phyloP scores from a whole-genome alignment of 2,797 vertebrate species.

The Argya squamiceps region DNA sequence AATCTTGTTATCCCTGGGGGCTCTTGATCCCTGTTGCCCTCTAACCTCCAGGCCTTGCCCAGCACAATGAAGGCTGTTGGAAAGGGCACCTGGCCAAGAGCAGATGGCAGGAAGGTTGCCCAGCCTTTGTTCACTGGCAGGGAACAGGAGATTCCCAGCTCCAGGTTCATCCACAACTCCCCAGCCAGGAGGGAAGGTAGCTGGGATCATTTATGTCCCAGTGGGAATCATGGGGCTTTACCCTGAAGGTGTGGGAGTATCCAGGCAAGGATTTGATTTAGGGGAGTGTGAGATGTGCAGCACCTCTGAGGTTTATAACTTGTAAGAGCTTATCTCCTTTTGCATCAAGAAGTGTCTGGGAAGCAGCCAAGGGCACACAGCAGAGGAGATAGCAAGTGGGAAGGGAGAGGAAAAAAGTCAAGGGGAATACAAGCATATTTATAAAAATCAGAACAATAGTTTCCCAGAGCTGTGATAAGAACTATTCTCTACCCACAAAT shows the following conservation, averaged over 20 bases:
- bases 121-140: not conserved
- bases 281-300: not conserved
- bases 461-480: slow-evolving; percentile 40
- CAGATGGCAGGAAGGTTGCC: not conserved
- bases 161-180: not conserved
- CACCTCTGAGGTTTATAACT: slow-evolving; percentile 8
- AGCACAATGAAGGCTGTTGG: not conserved
- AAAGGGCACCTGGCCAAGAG: slow-evolving; percentile 9
- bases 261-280: not conserved
- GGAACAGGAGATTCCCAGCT: not conserved
- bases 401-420: slow-evolving; percentile 56
- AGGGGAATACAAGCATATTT: slow-evolving; percentile 53
- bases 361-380: slow-evolving; percentile 53
- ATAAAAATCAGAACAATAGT: slow-evolving; percentile 65
- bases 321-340: slow-evolving; percentile 9
- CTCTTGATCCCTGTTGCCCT: not conserved
- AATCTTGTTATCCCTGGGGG: not conserved
- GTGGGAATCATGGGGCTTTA: not conserved
- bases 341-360: slow-evolving; percentile 5
- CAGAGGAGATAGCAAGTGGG: slow-evolving; percentile 14
- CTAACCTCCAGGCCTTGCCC: not conserved
- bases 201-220: not conserved
- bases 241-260: not conserved
- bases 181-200: not conserved
- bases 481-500: slow-evolving; percentile 5